A percentile compares a stretch with the other conserved stretches of the same genome.
Evolutionary conservation across 2,888 invertebrate species (phyloP).

Genomic region (Campopleginae sp.): DNA sequence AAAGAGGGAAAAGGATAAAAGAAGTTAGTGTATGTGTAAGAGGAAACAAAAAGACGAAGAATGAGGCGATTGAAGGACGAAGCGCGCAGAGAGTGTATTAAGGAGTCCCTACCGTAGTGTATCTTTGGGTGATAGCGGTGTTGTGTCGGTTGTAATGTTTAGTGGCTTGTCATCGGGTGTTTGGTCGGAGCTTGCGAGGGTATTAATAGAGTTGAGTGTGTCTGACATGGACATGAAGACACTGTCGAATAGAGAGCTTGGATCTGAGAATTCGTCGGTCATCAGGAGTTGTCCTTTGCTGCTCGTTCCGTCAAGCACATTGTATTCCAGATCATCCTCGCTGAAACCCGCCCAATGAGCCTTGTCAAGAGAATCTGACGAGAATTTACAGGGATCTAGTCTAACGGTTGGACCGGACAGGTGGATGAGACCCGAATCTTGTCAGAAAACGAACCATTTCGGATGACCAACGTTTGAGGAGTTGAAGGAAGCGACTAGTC

Average conservation of each 20-base stretch:
- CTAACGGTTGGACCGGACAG: not conserved
- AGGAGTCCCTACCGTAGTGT: slow-evolving; percentile 80
- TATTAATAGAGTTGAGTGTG: slow-evolving; percentile 84
- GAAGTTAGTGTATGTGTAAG: too few relatives aligned
- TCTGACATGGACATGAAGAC: slow-evolving; percentile 84
- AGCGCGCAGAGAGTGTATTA: slow-evolving; percentile 44
- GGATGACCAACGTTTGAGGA: not conserved
- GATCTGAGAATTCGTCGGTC: slow-evolving; percentile 81
- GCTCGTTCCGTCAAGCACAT: slow-evolving; percentile 76
- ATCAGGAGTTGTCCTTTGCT: slow-evolving; percentile 76
- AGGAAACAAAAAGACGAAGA: not conserved
- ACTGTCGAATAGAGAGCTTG: slow-evolving; percentile 82
- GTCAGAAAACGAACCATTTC: not conserved
- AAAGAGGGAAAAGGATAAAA: not conserved
- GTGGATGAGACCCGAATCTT: not conserved
- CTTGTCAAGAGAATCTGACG: slow-evolving; percentile 44
- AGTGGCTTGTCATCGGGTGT: slow-evolving; percentile 83
- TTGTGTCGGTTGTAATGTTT: slow-evolving; percentile 82
- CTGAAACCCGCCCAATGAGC: slow-evolving; percentile 78
- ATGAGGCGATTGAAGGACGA: slow-evolving; percentile 14
- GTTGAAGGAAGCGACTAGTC: not conserved
- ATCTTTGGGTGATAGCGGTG: slow-evolving; percentile 79
- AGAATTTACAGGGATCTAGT: slow-evolving; percentile 12
- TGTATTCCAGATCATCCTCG: slow-evolving; percentile 78
- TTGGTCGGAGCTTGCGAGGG: slow-evolving; percentile 83